Evolutionary conservation across 2,113 vertebrate species (phyloP), one percentile per base, ranked within the genome.

Genomic region (Athene cunicularia): DNA sequence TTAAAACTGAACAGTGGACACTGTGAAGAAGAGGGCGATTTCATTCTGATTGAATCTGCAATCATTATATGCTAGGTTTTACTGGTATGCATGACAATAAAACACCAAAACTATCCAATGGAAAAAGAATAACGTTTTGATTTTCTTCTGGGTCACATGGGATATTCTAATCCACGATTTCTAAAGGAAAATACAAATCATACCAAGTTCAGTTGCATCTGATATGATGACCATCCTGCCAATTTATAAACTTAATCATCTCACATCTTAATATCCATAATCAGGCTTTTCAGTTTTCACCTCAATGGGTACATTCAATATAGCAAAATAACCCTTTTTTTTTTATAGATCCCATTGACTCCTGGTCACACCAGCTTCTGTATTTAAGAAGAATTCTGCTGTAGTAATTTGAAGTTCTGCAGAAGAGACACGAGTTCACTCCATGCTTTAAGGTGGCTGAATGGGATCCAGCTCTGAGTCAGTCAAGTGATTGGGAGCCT

Each of bases 401-500:
- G 13, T 24, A 37, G 21, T 41, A 47, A 37, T 37, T 26, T 43
- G 14, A 15, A 73, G 27, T 64, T 60, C 35, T 27, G 27, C 59
- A 41, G 19, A 22, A 41, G 82, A 50, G 32, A 28, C 14, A 22
- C 0, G 3, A 55, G 11, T 53, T 59, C 39, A 18, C 5, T 82
- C 27, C 0, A 0, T 39, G 73, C 19, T 71, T 77, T 71, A 8
- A 39, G 24, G 39, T 26, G 50, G 11, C 55, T 73, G n/a, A 11
- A 5, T 35, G 50, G 30, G 30, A 56, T 41, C 24, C 62, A 85
- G 50, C 21, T 77, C 50, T 27, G 35, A 62, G 20, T 37, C 64
- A 66, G 32, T 27, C 32, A 1, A 3, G 33, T 37, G 79, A 3
- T 32, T 55, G 47, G 45, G 17, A 66, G 28, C 1, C 10, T 59